Evolutionary conservation across 2,113 vertebrate genomes (phyloP).

Genomic region (Lophius piscatorius): DNA sequence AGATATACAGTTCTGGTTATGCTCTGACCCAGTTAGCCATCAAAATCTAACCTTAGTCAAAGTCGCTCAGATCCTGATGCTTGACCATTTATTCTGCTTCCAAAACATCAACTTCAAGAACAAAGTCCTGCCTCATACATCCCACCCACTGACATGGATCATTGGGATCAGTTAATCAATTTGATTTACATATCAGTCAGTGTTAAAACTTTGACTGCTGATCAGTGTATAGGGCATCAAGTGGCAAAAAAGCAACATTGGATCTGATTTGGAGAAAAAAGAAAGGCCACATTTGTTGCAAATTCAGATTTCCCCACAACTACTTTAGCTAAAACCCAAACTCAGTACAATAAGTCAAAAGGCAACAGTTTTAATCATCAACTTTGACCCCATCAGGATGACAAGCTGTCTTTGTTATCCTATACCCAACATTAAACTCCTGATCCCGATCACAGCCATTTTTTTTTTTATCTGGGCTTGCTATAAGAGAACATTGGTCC

Average conservation of each 20-base stretch:
- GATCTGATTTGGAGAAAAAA: constrained; percentile 2
- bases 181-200: too few relatives aligned
- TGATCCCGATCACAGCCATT: constrained; percentile 69
- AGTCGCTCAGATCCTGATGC: neutral
- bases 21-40: too few relatives aligned
- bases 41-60: neutral
- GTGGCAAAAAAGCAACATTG: neutral
- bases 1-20: too few relatives aligned
- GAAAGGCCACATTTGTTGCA: constrained; percentile 3
- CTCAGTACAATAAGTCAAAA: constrained; percentile 35
- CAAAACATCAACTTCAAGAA: too few relatives aligned
- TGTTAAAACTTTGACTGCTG: neutral
- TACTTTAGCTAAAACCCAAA: constrained; percentile 2
- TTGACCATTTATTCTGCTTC: too few relatives aligned
- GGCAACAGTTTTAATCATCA: constrained; percentile 37
- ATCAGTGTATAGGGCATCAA: constrained; percentile 10
- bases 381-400: constrained; percentile 43
- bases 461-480: constrained; percentile 48
- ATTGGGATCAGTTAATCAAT: too few relatives aligned
- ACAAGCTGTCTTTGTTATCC: constrained; percentile 68
- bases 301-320: constrained; percentile 17
- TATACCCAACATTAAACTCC: constrained; percentile 66
- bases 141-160: too few relatives aligned
- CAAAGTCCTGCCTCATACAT: too few relatives aligned
- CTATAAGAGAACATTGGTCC: constrained; percentile 61